These are phyloP conservation scores for Myiagra hebetior DNA, from an alignment of 2,113 vertebrate genomes.

Conservation along the genomic window DNA sequence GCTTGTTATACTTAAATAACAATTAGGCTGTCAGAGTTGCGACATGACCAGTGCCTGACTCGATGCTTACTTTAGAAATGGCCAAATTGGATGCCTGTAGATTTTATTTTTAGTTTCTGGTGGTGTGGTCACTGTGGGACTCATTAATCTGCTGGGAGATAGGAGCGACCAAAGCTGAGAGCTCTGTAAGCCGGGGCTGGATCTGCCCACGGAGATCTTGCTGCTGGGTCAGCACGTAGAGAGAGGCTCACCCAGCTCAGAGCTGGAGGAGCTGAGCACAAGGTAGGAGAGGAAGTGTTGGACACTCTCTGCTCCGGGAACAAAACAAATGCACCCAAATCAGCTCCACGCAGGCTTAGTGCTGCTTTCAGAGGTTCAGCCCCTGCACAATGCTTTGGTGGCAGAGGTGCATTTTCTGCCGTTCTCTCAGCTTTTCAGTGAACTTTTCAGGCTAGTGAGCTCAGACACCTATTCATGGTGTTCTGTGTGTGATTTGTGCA, in stretches of 20 bases:
- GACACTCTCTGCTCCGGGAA: neutral
- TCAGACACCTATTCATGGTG: neutral
- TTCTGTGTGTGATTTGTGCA: neutral
- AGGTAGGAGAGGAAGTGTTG: neutral
- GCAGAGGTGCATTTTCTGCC: neutral
- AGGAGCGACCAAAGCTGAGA: neutral
- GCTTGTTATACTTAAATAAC: neutral
- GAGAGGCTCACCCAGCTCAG: neutral
- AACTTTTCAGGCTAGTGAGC: neutral
- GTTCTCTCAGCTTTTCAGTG: neutral
- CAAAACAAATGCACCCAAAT: neutral
- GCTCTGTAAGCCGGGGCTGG: neutral
- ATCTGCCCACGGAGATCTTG: neutral
- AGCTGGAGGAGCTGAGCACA: neutral
- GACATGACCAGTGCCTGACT: neutral
- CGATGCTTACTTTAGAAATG: fast-evolving
- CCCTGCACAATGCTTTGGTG: neutral
- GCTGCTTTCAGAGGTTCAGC: neutral
- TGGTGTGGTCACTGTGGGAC: neutral
- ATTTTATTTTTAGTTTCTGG: neutral
- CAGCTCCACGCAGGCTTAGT: neutral
- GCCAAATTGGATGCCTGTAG: fast-evolving
- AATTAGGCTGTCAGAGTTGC: neutral
- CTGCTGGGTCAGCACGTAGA: neutral
- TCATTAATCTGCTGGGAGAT: neutral